Percentiles rank a stretch among this genome's conserved stretches.
These are phyloP conservation scores for Actinia equina DNA, from an alignment of 64 coral and sea anemone genomes.

Conservation along the genomic window DNA sequence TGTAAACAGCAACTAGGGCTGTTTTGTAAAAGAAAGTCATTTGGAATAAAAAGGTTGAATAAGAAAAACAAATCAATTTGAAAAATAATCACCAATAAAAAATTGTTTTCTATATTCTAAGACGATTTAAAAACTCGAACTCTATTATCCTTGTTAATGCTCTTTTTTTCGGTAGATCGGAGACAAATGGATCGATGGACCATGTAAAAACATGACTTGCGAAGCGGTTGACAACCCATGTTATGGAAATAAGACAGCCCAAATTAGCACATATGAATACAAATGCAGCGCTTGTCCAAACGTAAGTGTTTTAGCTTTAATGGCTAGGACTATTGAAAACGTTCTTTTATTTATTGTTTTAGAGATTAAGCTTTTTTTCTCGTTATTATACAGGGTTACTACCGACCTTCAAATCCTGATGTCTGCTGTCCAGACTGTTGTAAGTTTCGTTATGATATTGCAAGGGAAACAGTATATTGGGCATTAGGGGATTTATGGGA, in stretches of 20 bases:
- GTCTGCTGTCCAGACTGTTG: conserved; percentile 39
- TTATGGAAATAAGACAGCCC: neutral
- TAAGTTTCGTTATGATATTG: neutral
- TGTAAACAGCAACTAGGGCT: too few species aligned
- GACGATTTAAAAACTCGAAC: too few species aligned
- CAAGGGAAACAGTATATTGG: too few species aligned
- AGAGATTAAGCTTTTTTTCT: neutral
- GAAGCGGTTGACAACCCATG: conserved; percentile 19
- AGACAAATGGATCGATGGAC: conserved; percentile 33
- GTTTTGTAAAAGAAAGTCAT: too few species aligned
- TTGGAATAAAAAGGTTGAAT: too few species aligned
- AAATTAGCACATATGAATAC: neutral
- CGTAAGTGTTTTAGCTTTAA: conserved; percentile 11
- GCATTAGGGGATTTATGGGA: too few species aligned
- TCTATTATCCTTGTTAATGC: neutral
- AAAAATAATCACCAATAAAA: too few species aligned
- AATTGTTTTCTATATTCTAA: too few species aligned
- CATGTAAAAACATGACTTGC: conserved; percentile 34
- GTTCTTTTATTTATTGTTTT: neutral
- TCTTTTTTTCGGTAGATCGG: conserved; percentile 12
- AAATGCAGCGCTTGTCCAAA: conserved; percentile 16
- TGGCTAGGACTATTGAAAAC: neutral
- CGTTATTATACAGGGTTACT: neutral
- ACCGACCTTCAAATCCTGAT: neutral
- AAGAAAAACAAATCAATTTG: too few species aligned